These are phyloP conservation scores for Aegithalos caudatus DNA, from an alignment of 2,113 vertebrate species.

Conservation along the genomic window DNA sequence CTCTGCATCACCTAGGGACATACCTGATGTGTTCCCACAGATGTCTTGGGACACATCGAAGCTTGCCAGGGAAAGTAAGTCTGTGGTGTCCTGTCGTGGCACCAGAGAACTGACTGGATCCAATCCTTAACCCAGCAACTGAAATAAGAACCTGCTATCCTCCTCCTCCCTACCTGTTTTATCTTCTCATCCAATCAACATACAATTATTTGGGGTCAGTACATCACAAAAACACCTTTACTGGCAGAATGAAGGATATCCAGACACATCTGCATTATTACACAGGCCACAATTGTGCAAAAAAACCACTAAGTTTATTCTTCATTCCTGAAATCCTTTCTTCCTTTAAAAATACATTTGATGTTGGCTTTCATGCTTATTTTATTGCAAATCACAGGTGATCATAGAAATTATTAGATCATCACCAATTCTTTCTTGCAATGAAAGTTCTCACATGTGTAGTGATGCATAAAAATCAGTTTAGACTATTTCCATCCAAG, in stretches of 20 bases:
- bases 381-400: background rate
- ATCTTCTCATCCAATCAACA: background rate
- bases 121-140: background rate
- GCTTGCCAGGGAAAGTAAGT: background rate
- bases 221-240: background rate
- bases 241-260: background rate
- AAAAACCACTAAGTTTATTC: background rate
- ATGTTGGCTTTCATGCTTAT: background rate
- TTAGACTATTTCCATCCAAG: background rate
- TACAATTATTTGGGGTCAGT: background rate
- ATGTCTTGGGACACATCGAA: background rate
- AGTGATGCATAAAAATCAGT: background rate
- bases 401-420: background rate
- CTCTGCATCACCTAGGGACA: background rate
- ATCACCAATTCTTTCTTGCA: background rate
- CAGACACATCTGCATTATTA: background rate
- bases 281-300: background rate
- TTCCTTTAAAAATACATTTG: background rate
- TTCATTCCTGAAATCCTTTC: background rate
- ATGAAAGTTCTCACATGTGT: background rate
- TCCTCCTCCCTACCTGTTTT: background rate
- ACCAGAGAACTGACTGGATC: background rate
- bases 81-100: background rate
- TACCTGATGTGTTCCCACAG: accelerated
- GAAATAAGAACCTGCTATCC: background rate